Percentiles rank a stretch among this genome's conserved stretches.
Evolutionary conservation across 1,140 invertebrate species (phyloP).

Genomic region (Drosophila seguyi): DNA sequence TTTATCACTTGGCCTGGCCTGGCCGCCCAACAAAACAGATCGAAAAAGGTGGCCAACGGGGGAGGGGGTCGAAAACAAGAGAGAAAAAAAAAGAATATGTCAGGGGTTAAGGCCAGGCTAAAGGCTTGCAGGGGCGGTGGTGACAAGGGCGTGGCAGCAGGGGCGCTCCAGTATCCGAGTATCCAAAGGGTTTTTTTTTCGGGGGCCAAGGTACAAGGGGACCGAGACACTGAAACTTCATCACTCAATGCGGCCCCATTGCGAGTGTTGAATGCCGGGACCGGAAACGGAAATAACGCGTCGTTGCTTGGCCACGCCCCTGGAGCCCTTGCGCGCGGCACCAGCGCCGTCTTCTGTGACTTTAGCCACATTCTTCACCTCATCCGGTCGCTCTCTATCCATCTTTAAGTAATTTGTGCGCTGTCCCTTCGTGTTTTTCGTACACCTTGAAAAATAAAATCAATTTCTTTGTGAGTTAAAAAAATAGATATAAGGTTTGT

Average conservation of each 20-base stretch:
- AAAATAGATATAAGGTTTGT: not conserved
- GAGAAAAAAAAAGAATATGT: slow-evolving; percentile 51
- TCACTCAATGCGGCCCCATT: slow-evolving; percentile 72
- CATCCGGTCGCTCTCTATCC: slow-evolving; percentile 41
- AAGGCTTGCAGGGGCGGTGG: slow-evolving; percentile 7
- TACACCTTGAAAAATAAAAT: slow-evolving; percentile 1
- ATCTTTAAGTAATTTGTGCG: slow-evolving; percentile 80
- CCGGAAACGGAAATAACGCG: slow-evolving; percentile 79
- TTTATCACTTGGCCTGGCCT: slow-evolving; percentile 78
- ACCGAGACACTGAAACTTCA: slow-evolving; percentile 55
- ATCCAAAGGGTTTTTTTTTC: slow-evolving; percentile 1
- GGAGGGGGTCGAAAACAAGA: slow-evolving; percentile 1
- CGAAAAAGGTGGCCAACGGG: slow-evolving; percentile 17
- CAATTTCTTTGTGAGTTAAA: not conserved
- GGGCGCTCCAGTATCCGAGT: not conserved
- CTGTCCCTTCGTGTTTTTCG: slow-evolving; percentile 17
- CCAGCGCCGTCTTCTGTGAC: slow-evolving; percentile 7
- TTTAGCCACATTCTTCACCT: slow-evolving; percentile 42
- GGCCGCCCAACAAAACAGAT: slow-evolving; percentile 37
- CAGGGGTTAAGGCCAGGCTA: slow-evolving; percentile 42
- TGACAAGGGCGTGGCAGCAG: slow-evolving; percentile 9
- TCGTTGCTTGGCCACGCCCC: slow-evolving; percentile 50
- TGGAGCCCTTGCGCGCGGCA: not conserved
- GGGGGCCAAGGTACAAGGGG: not conserved
- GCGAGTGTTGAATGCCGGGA: slow-evolving; percentile 61